These are phyloP conservation scores for Neomonachus schauinslandi DNA, from an alignment of 2,113 vertebrate genomes.

Conservation along the genomic window DNA sequence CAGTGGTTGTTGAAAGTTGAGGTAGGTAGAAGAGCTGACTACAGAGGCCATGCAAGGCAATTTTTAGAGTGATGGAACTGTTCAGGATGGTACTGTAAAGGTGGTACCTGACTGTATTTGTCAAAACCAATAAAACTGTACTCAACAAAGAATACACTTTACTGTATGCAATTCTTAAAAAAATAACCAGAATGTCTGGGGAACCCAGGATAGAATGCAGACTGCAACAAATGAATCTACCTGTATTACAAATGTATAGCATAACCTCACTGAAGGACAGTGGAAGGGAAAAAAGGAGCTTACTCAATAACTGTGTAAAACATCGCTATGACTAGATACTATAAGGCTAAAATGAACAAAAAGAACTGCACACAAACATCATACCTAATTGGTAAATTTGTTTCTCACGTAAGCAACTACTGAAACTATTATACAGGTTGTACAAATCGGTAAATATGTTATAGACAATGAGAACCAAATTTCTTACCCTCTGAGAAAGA, in stretches of 20 bases:
- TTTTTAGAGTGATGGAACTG: neutral
- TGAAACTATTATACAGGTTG: neutral
- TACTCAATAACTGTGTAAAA: neutral
- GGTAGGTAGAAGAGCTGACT: neutral
- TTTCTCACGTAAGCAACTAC: neutral
- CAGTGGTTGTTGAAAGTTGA: neutral
- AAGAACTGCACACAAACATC: neutral
- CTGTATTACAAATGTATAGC: neutral
- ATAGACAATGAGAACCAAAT: neutral
- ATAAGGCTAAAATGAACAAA: neutral
- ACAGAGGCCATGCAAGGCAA: neutral
- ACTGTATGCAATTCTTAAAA: neutral
- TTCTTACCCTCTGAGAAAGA: neutral
- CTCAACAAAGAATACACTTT: neutral
- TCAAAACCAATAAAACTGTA: neutral
- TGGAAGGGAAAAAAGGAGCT: neutral
- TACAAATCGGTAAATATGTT: neutral
- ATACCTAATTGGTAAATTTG: neutral
- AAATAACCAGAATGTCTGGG: neutral
- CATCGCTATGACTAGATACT: neutral
- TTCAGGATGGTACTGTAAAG: neutral
- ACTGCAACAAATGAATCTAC: neutral
- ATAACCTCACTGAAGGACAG: neutral
- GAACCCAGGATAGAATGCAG: neutral
- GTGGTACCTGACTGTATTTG: neutral